phyloP scores from a whole-genome alignment of 35 echinoderm and acorn worm species.

The Ptychodera flava region DNA sequence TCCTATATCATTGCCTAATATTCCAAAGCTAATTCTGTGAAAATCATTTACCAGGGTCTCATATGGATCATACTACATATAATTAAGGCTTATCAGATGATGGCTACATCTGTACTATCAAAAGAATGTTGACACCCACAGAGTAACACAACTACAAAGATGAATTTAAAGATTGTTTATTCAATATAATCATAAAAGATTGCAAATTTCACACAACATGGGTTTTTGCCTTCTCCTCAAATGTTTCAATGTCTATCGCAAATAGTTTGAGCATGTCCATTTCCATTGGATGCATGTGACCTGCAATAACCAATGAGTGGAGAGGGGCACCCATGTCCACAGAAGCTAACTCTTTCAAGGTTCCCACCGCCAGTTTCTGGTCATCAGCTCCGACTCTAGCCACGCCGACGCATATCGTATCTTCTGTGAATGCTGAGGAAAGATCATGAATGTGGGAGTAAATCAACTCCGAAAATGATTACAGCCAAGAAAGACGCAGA shows the following conservation, averaged over 20 bases:
- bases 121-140: too few species aligned
- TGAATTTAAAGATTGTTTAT: too few species aligned
- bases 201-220: not conserved
- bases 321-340: slow-evolving; percentile 86
- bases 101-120: too few species aligned
- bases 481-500: too few species aligned
- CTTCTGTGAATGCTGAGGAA: slow-evolving; percentile 58
- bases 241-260: slow-evolving; percentile 44
- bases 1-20: too few species aligned
- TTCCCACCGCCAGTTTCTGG: slow-evolving; percentile 70
- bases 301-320: slow-evolving; percentile 97
- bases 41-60: too few species aligned
- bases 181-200: too few species aligned
- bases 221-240: slow-evolving; percentile 24
- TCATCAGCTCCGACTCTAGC: slow-evolving; percentile 74
- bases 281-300: slow-evolving; percentile 95
- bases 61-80: too few species aligned
- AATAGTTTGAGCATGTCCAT: slow-evolving; percentile 79
- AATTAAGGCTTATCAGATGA: too few species aligned
- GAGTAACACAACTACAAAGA: too few species aligned
- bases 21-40: too few species aligned
- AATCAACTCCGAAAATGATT: too few species aligned
- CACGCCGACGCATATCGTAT: slow-evolving; percentile 89
- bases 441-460: not conserved
- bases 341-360: slow-evolving; percentile 58